These are phyloP conservation scores for Zosterops borbonicus DNA, from an alignment of 2,113 vertebrate genomes.

Conservation along the genomic window DNA sequence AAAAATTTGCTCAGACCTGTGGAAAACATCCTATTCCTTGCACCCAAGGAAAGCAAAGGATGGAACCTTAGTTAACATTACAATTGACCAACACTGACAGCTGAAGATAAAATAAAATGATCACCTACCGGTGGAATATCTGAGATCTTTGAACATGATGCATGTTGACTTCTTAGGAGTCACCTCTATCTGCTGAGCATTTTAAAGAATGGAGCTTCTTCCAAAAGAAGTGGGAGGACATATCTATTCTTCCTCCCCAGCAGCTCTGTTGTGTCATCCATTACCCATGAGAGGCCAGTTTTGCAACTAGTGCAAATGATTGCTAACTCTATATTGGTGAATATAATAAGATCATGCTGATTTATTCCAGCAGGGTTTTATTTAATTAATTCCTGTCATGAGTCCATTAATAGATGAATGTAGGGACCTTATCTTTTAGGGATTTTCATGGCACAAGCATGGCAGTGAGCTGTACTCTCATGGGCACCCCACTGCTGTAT, in stretches of 20 bases:
- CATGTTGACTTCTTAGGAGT: neutral
- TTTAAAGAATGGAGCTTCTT: neutral
- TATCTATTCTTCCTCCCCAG: neutral
- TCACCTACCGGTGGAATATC: neutral
- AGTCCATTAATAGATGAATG: rapidly evolving
- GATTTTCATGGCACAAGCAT: neutral
- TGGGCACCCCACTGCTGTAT: rapidly evolving
- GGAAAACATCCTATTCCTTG: neutral
- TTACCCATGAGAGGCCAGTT: neutral
- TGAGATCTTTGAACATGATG: neutral
- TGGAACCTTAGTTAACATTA: neutral
- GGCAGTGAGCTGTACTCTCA: rapidly evolving
- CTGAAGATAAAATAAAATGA: constrained; percentile 1
- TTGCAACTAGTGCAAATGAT: neutral
- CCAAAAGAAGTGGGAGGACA: neutral
- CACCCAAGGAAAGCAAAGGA: neutral
- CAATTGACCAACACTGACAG: neutral
- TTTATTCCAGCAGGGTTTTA: neutral
- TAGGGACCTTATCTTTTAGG: neutral
- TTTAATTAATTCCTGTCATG: neutral
- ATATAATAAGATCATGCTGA: neutral
- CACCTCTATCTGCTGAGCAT: neutral
- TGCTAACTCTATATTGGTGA: neutral
- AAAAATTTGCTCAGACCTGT: neutral
- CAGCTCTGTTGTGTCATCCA: neutral